Conservation (phyloP, 2,113 vertebrate species). For the Hippocampus comes region DNA sequence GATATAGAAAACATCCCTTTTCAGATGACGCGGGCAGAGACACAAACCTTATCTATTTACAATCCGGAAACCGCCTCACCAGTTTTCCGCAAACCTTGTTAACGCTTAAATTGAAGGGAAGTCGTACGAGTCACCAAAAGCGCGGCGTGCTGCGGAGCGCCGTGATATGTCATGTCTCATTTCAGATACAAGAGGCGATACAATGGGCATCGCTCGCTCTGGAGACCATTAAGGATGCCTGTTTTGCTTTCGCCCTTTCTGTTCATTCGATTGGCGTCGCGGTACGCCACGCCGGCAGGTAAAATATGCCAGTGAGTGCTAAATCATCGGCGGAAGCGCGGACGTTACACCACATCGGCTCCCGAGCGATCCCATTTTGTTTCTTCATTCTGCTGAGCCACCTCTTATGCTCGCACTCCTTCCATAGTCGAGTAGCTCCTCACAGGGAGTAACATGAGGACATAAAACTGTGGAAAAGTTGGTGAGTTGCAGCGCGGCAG, state of each 20-base stretch:
- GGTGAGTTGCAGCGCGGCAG: constrained; percentile 3
- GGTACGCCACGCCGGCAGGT: not conserved
- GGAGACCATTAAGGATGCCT: constrained; percentile 8
- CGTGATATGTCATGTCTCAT: constrained; percentile 41
- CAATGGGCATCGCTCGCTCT: constrained; percentile 26
- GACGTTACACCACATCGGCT: not conserved
- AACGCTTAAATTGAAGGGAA: constrained; percentile 12
- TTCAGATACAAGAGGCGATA: constrained; percentile 29
- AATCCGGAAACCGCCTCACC: constrained; percentile 23
- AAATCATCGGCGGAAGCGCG: not conserved
- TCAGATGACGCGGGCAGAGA: constrained; percentile 24
- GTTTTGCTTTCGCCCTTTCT: not conserved
- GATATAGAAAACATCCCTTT: not conserved
- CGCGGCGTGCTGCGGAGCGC: constrained; percentile 15
- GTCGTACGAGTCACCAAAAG: constrained; percentile 14
- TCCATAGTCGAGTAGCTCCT: constrained; percentile 6
- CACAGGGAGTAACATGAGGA: constrained; percentile 12
- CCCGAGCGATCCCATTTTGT: not conserved
- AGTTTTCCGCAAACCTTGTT: constrained; percentile 19
- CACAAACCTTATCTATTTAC: constrained; percentile 24
- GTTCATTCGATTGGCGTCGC: not conserved
- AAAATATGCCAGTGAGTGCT: not conserved
- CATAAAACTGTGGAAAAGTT: constrained; percentile 13
- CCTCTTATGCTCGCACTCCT: constrained; percentile 11
- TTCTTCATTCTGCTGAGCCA: constrained; percentile 3